Base-by-base conservation (phyloP, 2,797 vertebrate genomes). In the Aplochiton taeniatus region DNA sequence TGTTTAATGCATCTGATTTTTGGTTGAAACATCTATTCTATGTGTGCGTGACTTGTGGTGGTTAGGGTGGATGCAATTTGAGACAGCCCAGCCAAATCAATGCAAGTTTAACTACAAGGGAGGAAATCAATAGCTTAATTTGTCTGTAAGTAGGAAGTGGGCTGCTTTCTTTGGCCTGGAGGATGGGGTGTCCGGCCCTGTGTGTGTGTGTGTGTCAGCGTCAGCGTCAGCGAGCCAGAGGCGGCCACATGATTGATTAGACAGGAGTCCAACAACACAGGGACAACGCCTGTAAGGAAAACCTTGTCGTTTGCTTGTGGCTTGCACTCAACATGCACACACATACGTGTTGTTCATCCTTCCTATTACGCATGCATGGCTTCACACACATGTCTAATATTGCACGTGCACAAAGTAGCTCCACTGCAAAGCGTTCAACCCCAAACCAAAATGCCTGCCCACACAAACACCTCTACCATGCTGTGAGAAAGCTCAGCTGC, bases 91-190 rank as follows among this genome's bases (percentile, higher is more conserved):
- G 69, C 45, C 60, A 71, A 85, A 89, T 89, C 89, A 75, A 89
- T 90, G 77, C 68, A 65, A 65, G 68, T 78, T 86, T 79, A 85
- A 75, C 76, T 80, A 81, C 77, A 86, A 77, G 75, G 70, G 75
- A 47, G 7, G 62, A 70, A 83, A 89, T 89, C 82, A 74, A 84
- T 89, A 76, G 67, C 69, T 83, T 87, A 76, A 87, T 88, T 88
- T 88, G 78, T 79, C 69, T 79, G 64, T 75, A 75, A 78, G 70
- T 73, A 61, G 70, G 63, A 49, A 1, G 11, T 60, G 61, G 66
- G 59, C 65, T 72, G 46, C 14, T 57, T 69, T 70, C 59, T 66
- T 60, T 73, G 68, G 19, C 50, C 52, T 20, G 43, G 68, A 46
- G 56, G 16, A 13, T 61, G 60, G 49, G 60, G 31, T 47, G n/a